Conservation (phyloP, 1,140 invertebrate genomes). For the Euura lappo region DNA sequence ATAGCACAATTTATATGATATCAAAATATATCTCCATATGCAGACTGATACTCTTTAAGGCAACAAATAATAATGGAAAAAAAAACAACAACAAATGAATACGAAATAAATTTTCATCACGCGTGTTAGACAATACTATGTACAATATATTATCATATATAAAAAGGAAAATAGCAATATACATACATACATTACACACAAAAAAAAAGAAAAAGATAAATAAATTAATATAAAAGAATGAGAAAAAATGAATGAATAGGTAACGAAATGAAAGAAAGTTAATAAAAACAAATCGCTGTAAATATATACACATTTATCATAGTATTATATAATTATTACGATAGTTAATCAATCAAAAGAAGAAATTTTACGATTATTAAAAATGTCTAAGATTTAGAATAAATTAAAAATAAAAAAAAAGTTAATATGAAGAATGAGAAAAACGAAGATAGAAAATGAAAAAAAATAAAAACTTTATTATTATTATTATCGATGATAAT, state of each 20-base stretch:
- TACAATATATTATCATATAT: too few relatives aligned
- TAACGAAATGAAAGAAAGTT: not conserved
- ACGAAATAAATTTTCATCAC: not conserved
- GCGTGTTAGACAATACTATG: not conserved
- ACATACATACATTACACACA: too few relatives aligned
- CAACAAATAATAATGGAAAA: not conserved
- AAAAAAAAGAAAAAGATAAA: not conserved
- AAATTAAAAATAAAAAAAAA: too few relatives aligned
- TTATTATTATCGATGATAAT: not conserved
- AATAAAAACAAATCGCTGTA: conserved; percentile 1
- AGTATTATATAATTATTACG: not conserved
- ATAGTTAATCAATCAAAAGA: not conserved
- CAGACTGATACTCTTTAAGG: conserved; percentile 2
- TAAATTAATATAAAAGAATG: not conserved
- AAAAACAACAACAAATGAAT: not conserved
- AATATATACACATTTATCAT: not conserved
- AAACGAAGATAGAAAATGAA: not conserved
- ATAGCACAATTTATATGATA: not conserved
- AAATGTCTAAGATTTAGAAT: not conserved
- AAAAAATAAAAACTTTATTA: not conserved
- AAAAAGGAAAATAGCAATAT: too few relatives aligned
- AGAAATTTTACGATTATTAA: conserved; percentile 6
- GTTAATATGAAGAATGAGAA: not conserved
- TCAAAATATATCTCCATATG: not conserved
- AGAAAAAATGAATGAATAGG: not conserved